Conservation (phyloP, 2,888 invertebrate species). For the Dryobota labecula region DNA sequence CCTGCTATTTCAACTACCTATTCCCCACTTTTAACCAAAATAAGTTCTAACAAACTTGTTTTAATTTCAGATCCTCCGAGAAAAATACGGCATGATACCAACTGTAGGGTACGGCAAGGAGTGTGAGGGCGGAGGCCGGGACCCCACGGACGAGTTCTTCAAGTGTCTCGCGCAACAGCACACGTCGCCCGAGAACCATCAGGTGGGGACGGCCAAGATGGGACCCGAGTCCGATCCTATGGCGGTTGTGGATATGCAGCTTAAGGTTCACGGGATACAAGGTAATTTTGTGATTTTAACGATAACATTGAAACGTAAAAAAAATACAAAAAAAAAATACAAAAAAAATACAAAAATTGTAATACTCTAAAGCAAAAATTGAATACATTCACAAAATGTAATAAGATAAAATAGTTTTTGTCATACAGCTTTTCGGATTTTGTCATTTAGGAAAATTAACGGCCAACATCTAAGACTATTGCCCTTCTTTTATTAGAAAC, state of each 20-base stretch:
- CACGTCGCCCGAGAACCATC: conserved; percentile 96
- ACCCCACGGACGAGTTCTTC: conserved; percentile 93
- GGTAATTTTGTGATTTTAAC: conserved; percentile 74
- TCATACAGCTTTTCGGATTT: not conserved
- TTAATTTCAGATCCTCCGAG: conserved; percentile 82
- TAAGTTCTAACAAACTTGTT: not conserved
- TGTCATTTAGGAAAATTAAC: not conserved
- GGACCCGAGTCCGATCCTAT: conserved; percentile 92
- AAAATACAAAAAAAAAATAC: too few species aligned
- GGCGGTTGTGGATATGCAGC: conserved; percentile 93
- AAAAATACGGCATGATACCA: conserved; percentile 90
- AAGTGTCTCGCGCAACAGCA: conserved; percentile 92
- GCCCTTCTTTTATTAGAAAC: not conserved
- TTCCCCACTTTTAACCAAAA: not conserved
- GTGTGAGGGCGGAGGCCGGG: conserved; percentile 84
- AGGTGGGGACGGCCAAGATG: conserved; percentile 96
- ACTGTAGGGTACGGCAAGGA: conserved; percentile 85
- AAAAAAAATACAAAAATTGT: too few species aligned
- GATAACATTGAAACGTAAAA: too few species aligned
- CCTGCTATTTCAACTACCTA: too few species aligned
- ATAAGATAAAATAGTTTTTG: not conserved
- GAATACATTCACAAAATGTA: not conserved
- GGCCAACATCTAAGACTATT: not conserved
- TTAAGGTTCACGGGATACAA: conserved; percentile 91
- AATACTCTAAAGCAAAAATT: too few species aligned